Evolutionary conservation across 1,140 invertebrate species (phyloP), one percentile per base, ranked within the genome.

Genomic region (Drosophila virilis): DNA sequence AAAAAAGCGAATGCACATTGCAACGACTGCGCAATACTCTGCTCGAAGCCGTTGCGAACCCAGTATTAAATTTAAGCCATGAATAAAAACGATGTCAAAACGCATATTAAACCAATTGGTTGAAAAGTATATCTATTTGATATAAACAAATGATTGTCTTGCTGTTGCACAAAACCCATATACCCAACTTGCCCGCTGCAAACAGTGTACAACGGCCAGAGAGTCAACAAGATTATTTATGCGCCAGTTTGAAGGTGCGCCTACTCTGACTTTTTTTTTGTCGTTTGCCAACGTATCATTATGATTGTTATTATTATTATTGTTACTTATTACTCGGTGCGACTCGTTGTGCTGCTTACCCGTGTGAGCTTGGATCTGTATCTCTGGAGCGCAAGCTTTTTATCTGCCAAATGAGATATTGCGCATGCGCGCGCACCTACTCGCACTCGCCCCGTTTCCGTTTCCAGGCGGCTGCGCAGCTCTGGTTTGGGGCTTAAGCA

Each of bases 361-460:
- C 48, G n/a, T 79, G 58, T 70, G 64, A 77, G 45, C 46, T 74
- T 57, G 60, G 77, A 51, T 66, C 17, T 75, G 69, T 62, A 46
- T 52, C 12, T 55, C 22, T 42, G 10, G 28, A 66, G 15, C 61
- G n/a, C 33, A 15, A 61, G 71, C 61, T 81, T 68, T 82, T 88
- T 77, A 86, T 86, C 82, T 88, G 72, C 50, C 32, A 71, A 82
- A 88, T 82, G 67, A 88, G 76, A 83, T 74, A 88, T 72, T 74
- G 79, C 83, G 83, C 82, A 86, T 86, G 82, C 81, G 81, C 81
- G 13, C 8, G n/a, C 43, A 38, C 2, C 8, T n/a, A 38, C 46
- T 59, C 62, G 65, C 61, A 28, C 22, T 55, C 71, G 69, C 77
- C 68, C 42, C 81, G 69, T 58, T 86, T 86, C 83, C 82, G 82